Conservation (phyloP, 2,113 vertebrate species). For the Nannospalax galili region DNA sequence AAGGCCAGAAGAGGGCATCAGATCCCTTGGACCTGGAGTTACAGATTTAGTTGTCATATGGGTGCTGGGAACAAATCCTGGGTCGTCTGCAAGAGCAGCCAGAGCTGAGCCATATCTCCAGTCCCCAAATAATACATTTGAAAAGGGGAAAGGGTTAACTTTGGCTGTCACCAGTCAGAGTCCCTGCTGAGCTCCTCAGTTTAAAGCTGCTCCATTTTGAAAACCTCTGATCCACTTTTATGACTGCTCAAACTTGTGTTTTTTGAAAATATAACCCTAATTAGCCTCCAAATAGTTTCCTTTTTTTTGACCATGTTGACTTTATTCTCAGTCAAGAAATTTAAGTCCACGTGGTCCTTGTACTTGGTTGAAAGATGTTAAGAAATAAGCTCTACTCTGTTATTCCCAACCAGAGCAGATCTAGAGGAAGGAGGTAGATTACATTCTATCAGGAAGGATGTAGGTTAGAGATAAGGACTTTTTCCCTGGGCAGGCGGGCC, state of each 20-base stretch:
- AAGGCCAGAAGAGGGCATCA: no score
- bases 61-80: no score
- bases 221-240: not conserved
- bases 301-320: not conserved
- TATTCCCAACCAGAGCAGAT: constrained; percentile 44
- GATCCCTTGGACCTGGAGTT: no score
- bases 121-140: no score
- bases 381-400: constrained; percentile 59
- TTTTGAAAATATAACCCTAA: not conserved
- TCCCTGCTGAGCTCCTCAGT: not conserved
- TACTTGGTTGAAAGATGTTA: not conserved
- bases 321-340: not conserved
- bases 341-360: constrained; percentile 15
- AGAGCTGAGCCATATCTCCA: no score
- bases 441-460: constrained; percentile 55
- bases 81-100: no score
- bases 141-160: not conserved
- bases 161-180: not conserved
- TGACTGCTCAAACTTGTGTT: not conserved
- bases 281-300: not conserved
- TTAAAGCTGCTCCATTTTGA: not conserved
- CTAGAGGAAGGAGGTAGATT: constrained; percentile 62
- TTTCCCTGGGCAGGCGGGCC: not conserved
- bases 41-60: no score
- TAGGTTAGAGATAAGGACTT: constrained; percentile 72